These are phyloP conservation scores for Panthera leo DNA, from an alignment of 2,113 vertebrate species.

Conservation along the genomic window DNA sequence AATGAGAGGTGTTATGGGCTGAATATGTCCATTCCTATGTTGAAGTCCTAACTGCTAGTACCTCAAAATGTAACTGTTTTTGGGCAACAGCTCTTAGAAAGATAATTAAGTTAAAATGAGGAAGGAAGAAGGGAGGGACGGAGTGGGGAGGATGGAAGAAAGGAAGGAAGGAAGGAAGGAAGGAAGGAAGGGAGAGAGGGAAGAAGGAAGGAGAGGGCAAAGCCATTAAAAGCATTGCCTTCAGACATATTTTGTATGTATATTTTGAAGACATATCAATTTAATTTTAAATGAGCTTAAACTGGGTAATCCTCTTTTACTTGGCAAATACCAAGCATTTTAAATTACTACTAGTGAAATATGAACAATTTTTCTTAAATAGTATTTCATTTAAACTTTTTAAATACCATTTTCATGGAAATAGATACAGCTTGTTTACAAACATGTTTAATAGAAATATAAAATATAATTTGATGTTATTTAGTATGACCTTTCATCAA, in stretches of 20 bases:
- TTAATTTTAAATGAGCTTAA: conserved; percentile 25
- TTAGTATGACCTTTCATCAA: neutral
- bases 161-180: neutral
- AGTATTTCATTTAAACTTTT: neutral
- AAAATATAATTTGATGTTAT: neutral
- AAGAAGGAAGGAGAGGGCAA: neutral
- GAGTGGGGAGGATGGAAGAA: neutral
- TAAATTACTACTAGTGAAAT: conserved; percentile 1
- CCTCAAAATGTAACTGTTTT: neutral
- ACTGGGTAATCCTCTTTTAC: neutral
- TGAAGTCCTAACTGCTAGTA: neutral
- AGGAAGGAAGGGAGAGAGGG: neutral
- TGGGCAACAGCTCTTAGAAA: neutral
- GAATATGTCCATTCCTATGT: neutral
- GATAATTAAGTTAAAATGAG: neutral
- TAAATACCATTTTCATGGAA: neutral
- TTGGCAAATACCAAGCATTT: neutral
- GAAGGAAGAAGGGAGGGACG: neutral
- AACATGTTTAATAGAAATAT: neutral
- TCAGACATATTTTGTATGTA: neutral
- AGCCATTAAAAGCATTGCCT: neutral
- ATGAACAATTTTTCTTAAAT: neutral
- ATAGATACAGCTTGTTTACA: neutral
- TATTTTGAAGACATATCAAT: neutral
- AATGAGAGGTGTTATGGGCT: neutral